Evolutionary conservation across 2,113 vertebrate species (phyloP).

Genomic region (Arvicanthis niloticus): DNA sequence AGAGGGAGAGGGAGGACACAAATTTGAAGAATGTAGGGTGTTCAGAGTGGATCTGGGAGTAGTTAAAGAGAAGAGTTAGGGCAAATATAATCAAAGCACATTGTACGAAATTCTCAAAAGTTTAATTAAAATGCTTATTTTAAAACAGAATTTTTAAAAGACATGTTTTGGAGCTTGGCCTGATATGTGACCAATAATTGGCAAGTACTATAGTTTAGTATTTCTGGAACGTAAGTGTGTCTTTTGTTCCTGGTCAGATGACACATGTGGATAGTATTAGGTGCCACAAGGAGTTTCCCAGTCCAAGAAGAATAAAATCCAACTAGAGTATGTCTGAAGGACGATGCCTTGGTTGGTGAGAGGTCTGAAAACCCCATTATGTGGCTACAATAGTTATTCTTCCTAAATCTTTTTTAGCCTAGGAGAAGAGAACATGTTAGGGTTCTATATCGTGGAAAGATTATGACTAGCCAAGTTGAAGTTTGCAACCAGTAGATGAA

Average conservation of each 20-base stretch:
- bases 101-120: not conserved
- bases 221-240: not conserved
- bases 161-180: not conserved
- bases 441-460: not conserved
- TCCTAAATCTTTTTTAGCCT: not conserved
- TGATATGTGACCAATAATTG: not conserved
- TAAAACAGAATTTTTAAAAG: not conserved
- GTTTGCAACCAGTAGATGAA: not conserved
- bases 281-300: not conserved
- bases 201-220: not conserved
- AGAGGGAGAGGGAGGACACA: not conserved
- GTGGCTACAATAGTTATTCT: not conserved
- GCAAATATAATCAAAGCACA: not conserved
- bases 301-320: not conserved
- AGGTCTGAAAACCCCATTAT: not conserved
- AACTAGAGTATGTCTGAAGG: not conserved
- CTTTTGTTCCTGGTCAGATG: not conserved
- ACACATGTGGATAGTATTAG: not conserved
- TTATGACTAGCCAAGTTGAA: not conserved
- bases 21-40: not conserved
- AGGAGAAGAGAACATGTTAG: not conserved
- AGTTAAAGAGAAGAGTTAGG: not conserved
- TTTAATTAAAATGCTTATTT: no score
- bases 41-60: not conserved
- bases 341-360: not conserved